Conservation (phyloP, 1,140 invertebrate genomes). For the Pseudobourletiella spinata region DNA sequence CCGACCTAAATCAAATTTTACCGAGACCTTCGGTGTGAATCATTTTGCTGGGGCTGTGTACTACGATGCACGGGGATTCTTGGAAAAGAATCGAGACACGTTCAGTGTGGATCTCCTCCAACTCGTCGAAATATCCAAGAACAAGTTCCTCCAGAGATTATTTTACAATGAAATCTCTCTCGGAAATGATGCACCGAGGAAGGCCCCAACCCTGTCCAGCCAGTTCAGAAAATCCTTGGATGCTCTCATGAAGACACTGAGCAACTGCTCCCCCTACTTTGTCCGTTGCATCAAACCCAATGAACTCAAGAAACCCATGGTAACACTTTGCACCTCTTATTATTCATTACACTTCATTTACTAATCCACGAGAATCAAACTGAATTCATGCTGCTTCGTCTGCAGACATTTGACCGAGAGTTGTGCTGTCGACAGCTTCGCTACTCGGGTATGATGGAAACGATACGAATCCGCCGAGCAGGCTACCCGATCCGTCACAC, state of each 20-base stretch:
- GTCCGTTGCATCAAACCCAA: slow-evolving; percentile 99
- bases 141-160: slow-evolving; percentile 84
- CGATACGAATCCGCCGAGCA: slow-evolving; percentile 89
- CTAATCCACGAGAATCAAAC: no score
- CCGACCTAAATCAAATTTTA: slow-evolving; percentile 84
- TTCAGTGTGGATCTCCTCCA: slow-evolving; percentile 92
- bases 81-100: slow-evolving; percentile 97
- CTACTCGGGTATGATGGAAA: slow-evolving; percentile 99
- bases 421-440: slow-evolving; percentile 90
- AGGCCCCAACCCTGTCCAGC: slow-evolving; percentile 85
- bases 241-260: slow-evolving; percentile 86
- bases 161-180: slow-evolving; percentile 89
- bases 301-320: slow-evolving; percentile 92
- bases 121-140: slow-evolving; percentile 82
- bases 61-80: slow-evolving; percentile 90
- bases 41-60: slow-evolving; percentile 98
- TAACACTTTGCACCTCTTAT: no score
- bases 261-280: slow-evolving; percentile 94
- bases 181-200: slow-evolving; percentile 88
- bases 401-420: slow-evolving; percentile 85
- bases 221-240: slow-evolving; percentile 97
- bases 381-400: no score
- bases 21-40: slow-evolving; percentile 90
- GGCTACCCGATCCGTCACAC: slow-evolving; percentile 97
- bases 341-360: no score